Conservation (phyloP, 1,140 invertebrate species). For the Brachystomella parvula region DNA sequence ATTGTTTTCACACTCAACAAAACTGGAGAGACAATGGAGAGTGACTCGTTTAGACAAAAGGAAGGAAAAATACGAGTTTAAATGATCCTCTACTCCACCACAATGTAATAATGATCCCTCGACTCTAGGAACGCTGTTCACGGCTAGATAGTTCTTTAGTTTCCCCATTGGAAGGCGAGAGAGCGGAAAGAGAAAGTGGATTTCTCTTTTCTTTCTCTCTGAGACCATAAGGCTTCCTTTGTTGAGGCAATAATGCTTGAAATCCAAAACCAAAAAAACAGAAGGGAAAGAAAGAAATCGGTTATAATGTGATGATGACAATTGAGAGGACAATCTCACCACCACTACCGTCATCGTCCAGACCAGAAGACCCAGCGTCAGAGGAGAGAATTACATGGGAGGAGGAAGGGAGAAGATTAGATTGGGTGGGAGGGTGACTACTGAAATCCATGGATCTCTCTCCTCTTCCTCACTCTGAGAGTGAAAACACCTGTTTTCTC, state of each 20-base stretch:
- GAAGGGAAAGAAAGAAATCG: neutral
- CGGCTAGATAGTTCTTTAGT: constrained; percentile 5
- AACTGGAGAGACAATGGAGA: constrained; percentile 1
- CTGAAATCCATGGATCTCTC: constrained; percentile 12
- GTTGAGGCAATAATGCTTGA: too few species aligned
- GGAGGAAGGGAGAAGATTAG: constrained; percentile 25
- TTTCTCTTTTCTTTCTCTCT: constrained; percentile 1
- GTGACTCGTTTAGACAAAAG: neutral
- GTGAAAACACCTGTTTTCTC: constrained; percentile 33
- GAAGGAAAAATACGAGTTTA: neutral
- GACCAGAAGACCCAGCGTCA: neutral
- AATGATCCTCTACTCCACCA: neutral
- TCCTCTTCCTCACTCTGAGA: constrained; percentile 27
- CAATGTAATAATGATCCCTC: neutral
- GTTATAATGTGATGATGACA: constrained; percentile 10
- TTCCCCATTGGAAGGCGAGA: neutral
- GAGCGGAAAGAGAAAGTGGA: constrained; percentile 9
- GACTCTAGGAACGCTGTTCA: too few species aligned
- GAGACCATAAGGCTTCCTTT: too few species aligned
- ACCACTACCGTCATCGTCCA: neutral
- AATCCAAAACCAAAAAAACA: constrained; percentile 10
- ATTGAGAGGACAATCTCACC: too few species aligned
- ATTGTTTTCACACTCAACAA: neutral
- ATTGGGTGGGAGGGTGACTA: neutral
- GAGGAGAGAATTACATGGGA: neutral